These are phyloP conservation scores for Atethmia centrago DNA, from an alignment of 2,888 invertebrate genomes.

Conservation along the genomic window DNA sequence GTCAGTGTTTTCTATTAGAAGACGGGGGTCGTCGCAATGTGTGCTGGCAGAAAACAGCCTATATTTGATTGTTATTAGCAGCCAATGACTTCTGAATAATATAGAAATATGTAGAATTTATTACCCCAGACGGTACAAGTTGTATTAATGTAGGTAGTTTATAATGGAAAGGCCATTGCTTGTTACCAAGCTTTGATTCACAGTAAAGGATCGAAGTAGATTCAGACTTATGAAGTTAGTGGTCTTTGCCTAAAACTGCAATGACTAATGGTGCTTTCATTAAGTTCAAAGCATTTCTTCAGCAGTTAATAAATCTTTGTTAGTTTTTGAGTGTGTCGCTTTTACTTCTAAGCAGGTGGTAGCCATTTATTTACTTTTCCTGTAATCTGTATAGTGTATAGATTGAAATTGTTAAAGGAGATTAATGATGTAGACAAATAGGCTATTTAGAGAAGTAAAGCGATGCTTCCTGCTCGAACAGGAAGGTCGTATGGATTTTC, in stretches of 20 bases:
- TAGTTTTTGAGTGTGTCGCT: slow-evolving; percentile 25
- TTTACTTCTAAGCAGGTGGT: slow-evolving; percentile 19
- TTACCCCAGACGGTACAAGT: slow-evolving; percentile 26
- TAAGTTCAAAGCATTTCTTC: slow-evolving; percentile 26
- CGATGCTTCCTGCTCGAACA: slow-evolving; percentile 14
- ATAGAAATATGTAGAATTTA: slow-evolving; percentile 27
- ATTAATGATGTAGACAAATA: slow-evolving; percentile 61
- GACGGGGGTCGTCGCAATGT: not conserved
- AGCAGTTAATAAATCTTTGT: slow-evolving; percentile 32
- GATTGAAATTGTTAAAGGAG: slow-evolving; percentile 51
- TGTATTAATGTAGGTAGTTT: slow-evolving; percentile 36
- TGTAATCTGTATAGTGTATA: slow-evolving; percentile 17
- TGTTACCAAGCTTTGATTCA: not conserved
- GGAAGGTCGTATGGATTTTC: slow-evolving; percentile 38
- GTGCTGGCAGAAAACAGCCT: not conserved
- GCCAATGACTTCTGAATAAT: slow-evolving; percentile 28
- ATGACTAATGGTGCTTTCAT: slow-evolving; percentile 37
- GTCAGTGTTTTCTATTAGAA: slow-evolving; percentile 39
- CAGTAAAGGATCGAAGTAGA: slow-evolving; percentile 1
- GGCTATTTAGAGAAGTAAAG: slow-evolving; percentile 52
- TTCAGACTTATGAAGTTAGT: slow-evolving; percentile 8
- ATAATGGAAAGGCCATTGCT: not conserved
- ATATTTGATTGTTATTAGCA: slow-evolving; percentile 4
- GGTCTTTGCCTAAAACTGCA: slow-evolving; percentile 4
- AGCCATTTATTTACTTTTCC: slow-evolving; percentile 40